Evolutionary conservation across 2,113 vertebrate genomes (phyloP).

Genomic region (Takifugu bimaculatus): DNA sequence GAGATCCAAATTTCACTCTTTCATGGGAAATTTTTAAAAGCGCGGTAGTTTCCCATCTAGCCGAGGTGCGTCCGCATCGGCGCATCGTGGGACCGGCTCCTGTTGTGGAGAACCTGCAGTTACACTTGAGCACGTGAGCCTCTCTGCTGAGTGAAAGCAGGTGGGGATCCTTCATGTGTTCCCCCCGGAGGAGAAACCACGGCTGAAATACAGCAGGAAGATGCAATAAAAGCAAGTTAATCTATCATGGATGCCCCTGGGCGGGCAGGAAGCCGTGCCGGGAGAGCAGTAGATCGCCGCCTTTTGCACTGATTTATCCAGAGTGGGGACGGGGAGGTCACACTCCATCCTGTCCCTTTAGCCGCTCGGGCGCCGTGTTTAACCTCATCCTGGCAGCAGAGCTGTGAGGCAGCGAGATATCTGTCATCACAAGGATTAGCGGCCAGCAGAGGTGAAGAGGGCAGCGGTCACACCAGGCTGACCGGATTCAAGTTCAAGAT

Average conservation of each 20-base stretch:
- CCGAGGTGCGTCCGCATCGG: not conserved
- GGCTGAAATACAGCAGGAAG: slow-evolving; percentile 17
- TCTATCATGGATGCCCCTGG: slow-evolving; percentile 41
- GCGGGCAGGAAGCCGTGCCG: slow-evolving; percentile 5
- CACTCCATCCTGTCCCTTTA: slow-evolving; percentile 36
- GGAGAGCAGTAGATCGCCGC: slow-evolving; percentile 22
- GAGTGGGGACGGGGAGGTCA: not conserved
- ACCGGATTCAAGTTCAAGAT: too few species aligned
- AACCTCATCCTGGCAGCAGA: slow-evolving; percentile 8
- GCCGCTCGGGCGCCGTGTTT: slow-evolving; percentile 8
- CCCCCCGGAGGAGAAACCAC: slow-evolving; percentile 17
- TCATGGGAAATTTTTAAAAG: slow-evolving; percentile 13
- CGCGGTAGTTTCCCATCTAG: not conserved
- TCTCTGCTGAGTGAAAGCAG: slow-evolving; percentile 31
- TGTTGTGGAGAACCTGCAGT: not conserved
- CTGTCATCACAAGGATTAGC: too few species aligned
- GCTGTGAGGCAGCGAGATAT: not conserved
- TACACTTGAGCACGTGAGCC: slow-evolving; percentile 17
- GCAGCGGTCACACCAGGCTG: too few species aligned
- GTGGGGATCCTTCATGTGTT: slow-evolving; percentile 13
- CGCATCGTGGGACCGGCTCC: too few species aligned
- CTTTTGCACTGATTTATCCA: slow-evolving; percentile 37
- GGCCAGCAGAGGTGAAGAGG: too few species aligned
- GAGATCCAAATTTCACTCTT: slow-evolving; percentile 23
- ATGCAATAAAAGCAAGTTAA: slow-evolving; percentile 43